phyloP scores from a whole-genome alignment of 2,113 vertebrate species.

The Oriolus oriolus region DNA sequence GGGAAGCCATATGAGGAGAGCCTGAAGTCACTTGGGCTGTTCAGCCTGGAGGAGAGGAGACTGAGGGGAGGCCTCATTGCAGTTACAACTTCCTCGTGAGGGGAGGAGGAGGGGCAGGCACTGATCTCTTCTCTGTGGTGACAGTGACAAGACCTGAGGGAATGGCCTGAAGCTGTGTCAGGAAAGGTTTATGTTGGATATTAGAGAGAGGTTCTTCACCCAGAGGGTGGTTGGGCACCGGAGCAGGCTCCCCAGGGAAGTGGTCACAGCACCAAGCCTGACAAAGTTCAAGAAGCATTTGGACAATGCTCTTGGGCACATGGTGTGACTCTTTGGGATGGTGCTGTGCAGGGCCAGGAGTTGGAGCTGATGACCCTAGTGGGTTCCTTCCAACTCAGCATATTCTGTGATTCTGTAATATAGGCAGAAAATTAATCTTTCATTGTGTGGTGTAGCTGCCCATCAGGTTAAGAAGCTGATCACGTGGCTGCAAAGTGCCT shows the following conservation, averaged over 20 bases:
- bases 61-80: background rate
- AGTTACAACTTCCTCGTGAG: background rate
- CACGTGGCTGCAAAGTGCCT: background rate
- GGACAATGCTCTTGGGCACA: background rate
- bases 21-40: background rate
- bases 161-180: background rate
- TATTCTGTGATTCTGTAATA: background rate
- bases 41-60: background rate
- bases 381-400: background rate
- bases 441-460: background rate
- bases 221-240: too few relatives aligned
- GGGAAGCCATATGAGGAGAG: fast-evolving
- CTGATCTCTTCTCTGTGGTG: background rate
- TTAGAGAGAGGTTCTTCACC: background rate
- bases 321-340: background rate
- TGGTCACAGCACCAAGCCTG: background rate
- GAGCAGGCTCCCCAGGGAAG: background rate
- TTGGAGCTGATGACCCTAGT: background rate
- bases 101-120: background rate
- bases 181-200: background rate
- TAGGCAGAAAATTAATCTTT: background rate
- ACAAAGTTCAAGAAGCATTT: background rate
- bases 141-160: too few relatives aligned
- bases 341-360: background rate
- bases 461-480: background rate